Conservation (phyloP, 1,140 invertebrate genomes). For the Cydia splendana region DNA sequence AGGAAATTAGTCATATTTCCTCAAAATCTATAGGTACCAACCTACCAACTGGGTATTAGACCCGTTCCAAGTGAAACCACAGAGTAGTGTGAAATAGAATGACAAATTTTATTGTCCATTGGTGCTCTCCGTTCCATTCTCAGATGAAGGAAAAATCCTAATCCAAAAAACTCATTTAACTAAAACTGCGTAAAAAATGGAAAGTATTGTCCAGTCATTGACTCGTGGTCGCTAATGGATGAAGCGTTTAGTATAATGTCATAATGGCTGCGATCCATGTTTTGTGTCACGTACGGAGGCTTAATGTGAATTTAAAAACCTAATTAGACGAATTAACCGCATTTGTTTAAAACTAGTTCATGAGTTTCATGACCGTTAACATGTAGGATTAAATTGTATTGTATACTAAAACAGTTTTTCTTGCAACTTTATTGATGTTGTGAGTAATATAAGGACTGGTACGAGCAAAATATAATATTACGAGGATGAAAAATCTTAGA, state of each 20-base stretch:
- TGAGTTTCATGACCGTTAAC: not conserved
- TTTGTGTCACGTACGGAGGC: slow-evolving; percentile 1
- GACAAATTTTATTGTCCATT: no score
- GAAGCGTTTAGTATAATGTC: slow-evolving; percentile 7
- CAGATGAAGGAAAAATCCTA: not conserved
- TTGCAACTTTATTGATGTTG: not conserved
- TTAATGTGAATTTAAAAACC: not conserved
- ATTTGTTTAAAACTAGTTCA: slow-evolving; percentile 6
- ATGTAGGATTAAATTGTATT: not conserved
- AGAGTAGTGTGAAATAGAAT: no score
- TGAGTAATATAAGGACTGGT: not conserved
- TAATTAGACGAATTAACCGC: slow-evolving; percentile 3
- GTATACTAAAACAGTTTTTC: not conserved
- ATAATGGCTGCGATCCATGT: slow-evolving; percentile 4
- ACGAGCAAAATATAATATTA: no score
- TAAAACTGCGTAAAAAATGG: not conserved
- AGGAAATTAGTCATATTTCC: no score
- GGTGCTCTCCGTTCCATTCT: not conserved
- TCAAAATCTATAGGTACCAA: no score
- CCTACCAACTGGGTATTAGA: no score
- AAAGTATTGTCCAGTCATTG: not conserved
- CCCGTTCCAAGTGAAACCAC: no score
- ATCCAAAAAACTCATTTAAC: not conserved
- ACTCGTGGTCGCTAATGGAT: slow-evolving; percentile 3
- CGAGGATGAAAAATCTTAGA: no score